A percentile compares a stretch with the other conserved stretches of the same genome.
phyloP scores from a whole-genome alignment of 1,140 invertebrate genomes.

The Eubasilissa regina region DNA sequence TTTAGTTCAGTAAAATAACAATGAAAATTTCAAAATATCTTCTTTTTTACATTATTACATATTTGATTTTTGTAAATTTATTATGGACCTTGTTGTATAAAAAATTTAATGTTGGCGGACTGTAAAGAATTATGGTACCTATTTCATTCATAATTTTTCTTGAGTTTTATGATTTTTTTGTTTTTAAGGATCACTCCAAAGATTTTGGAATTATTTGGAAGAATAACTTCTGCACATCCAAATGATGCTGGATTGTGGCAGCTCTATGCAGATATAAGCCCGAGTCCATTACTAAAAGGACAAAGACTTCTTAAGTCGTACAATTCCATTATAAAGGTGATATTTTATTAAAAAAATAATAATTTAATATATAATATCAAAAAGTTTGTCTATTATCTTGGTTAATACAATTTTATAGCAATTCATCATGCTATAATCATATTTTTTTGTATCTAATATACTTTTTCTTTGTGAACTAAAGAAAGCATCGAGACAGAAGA shows the following conservation, averaged over 20 bases:
- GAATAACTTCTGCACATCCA: constrained; percentile 80
- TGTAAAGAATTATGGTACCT: too few species aligned
- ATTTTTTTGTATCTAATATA: too few species aligned
- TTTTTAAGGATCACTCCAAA: constrained; percentile 75
- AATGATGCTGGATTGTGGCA: constrained; percentile 85
- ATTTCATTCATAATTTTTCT: constrained; percentile 27
- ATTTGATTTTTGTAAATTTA: too few species aligned
- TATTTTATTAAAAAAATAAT: not conserved
- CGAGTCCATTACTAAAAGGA: constrained; percentile 73
- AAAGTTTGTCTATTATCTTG: not conserved
- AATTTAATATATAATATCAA: not conserved
- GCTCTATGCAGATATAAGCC: constrained; percentile 83
- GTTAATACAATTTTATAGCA: not conserved
- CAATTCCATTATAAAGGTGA: constrained; percentile 73
- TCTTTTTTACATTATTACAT: too few species aligned
- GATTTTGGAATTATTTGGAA: constrained; percentile 84
- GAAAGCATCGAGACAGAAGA: too few species aligned
- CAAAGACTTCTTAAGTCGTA: constrained; percentile 78
- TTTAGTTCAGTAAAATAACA: too few species aligned
- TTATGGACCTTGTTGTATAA: too few species aligned
- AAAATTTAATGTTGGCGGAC: too few species aligned
- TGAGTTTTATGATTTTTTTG: constrained; percentile 64
- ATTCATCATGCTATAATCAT: too few species aligned
- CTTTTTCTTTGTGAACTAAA: too few species aligned
- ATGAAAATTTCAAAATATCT: too few species aligned